Percentiles rank a stretch among this genome's conserved stretches.
These are phyloP conservation scores for Platerodrilus igneus DNA, from an alignment of 2,888 invertebrate species.

Conservation along the genomic window DNA sequence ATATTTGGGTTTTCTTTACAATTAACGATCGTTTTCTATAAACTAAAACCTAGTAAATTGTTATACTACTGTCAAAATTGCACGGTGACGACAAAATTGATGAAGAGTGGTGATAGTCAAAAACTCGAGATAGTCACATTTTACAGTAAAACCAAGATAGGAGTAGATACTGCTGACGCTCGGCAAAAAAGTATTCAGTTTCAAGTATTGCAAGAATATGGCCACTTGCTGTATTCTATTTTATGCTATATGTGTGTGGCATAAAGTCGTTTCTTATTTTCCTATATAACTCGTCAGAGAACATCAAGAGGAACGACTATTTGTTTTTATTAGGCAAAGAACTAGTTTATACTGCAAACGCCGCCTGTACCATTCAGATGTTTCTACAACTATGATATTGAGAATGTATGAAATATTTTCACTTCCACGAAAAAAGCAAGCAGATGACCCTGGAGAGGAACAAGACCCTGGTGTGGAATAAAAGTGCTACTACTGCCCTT, in stretches of 20 bases:
- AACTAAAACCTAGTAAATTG: conserved; percentile 19
- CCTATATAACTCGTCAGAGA: not conserved
- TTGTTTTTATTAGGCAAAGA: conserved; percentile 2
- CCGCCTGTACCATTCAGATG: not conserved
- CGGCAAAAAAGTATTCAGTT: conserved; percentile 5
- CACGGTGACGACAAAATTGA: conserved; percentile 26
- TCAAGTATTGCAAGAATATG: conserved; percentile 2
- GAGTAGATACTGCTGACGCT: conserved; percentile 5
- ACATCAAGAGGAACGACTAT: not conserved
- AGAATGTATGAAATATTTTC: conserved; percentile 1
- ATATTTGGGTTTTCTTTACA: conserved; percentile 7
- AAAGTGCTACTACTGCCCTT: conserved; percentile 6
- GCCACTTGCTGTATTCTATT: conserved; percentile 6
- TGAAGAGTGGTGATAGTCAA: conserved; percentile 11
- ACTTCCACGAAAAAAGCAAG: not conserved
- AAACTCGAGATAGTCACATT: conserved; percentile 4
- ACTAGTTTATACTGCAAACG: conserved; percentile 7
- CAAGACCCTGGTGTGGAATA: too few species aligned
- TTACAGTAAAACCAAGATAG: conserved; percentile 6
- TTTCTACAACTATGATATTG: not conserved
- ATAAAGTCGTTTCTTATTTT: conserved; percentile 4
- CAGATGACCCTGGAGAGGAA: too few species aligned
- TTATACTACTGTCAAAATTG: conserved; percentile 23
- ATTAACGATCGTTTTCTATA: conserved; percentile 3
- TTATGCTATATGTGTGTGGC: not conserved